Evolutionary conservation across 2,888 invertebrate species (phyloP), one percentile per base, ranked within the genome.

Genomic region (Neoaliturus tenellus): DNA sequence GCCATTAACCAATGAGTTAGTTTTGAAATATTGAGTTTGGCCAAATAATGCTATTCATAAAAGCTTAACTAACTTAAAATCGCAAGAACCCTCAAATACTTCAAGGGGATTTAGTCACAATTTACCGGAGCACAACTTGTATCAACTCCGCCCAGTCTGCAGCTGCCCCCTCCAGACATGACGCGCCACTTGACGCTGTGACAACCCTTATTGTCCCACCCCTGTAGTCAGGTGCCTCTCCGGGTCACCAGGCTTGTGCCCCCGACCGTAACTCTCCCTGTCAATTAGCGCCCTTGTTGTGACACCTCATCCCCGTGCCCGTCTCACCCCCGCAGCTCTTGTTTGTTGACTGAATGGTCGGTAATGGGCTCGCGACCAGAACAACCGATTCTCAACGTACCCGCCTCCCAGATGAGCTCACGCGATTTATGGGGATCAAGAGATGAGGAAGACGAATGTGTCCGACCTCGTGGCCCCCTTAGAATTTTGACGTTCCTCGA

Each of bases 241-340:
- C 33, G 31, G 69, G 69, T 69, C 69, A 69, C 35, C 23, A 39
- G 39, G 39, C 35, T 39, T 33, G 35, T 69, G 69, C 35, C 23
- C 69, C 69, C 6, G 31, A 39, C 35, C 39, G 39, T 69, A 69
- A 69, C 69, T 69, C 69, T 39, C 69, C 39, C 39, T 69, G 69
- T 69, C 69, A 69, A 69, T 69, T 69, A 69, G 35, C 20, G 39
- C 5, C 35, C 39, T 69, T 69, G 69, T 69, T 69, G 69, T 69
- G 69, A 69, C 69, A 69, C 23, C 69, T 28, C 58, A 23, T 28
- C 58, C 58, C 23, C 28, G 23, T 25, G 33, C 67, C 67, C 67
- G 12, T 25, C 10, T 39, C 69, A 39, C 35, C 69, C 35, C 35
- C 20, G 14, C 17, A 4, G 31, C 67, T 33, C 67, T 67, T 69